A percentile compares a stretch with the other conserved stretches of the same genome.
Conservation (phyloP, 2,888 invertebrate genomes). For the Lucinisca nassula region DNA sequence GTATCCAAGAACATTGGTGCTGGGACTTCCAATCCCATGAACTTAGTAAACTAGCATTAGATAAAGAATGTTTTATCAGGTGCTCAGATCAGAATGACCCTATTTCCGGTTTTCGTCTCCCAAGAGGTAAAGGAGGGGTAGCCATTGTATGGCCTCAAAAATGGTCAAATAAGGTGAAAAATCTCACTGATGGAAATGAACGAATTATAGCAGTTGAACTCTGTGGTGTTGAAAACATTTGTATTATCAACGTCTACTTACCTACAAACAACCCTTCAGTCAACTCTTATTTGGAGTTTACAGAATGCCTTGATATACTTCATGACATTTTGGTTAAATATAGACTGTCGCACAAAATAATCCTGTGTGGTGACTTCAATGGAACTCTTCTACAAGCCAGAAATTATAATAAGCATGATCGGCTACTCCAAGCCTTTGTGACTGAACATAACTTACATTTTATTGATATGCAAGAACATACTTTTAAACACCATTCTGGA, state of each 20-base stretch:
- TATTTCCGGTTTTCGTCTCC: background rate
- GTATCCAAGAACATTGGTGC: background rate
- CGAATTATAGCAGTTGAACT: background rate
- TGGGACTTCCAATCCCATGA: background rate
- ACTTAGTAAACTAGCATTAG: background rate
- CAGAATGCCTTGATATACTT: conserved; percentile 4
- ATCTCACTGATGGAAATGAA: background rate
- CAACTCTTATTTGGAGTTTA: background rate
- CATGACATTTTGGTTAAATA: background rate
- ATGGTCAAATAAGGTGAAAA: conserved; percentile 13
- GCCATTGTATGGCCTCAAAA: conserved; percentile 1
- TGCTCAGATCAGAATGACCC: background rate
- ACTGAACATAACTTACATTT: background rate
- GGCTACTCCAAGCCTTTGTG: background rate
- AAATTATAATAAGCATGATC: background rate
- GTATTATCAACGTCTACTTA: background rate
- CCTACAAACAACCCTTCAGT: background rate
- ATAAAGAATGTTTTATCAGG: background rate
- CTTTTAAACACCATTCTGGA: background rate
- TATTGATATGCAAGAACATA: background rate
- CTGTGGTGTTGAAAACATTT: background rate
- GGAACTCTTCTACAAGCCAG: background rate
- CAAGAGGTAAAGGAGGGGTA: conserved; percentile 4
- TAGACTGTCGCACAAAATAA: background rate
- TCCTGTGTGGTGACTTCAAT: conserved; percentile 6